Conservation (phyloP, 2,797 vertebrate species). For the Acanthopagrus latus region DNA sequence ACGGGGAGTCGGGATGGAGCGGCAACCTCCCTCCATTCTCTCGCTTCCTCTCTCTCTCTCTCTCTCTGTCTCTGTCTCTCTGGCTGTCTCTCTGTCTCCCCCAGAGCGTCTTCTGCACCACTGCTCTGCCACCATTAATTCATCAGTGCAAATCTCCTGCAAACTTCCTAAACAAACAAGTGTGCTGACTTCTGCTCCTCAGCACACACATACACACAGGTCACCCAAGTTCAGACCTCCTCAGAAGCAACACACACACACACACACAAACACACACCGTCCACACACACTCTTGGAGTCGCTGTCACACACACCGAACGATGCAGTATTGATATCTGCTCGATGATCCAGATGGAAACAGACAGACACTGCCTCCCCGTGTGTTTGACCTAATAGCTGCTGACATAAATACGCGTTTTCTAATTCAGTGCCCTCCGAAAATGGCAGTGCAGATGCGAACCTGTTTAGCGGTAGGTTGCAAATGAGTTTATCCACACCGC, state of each 20-base stretch:
- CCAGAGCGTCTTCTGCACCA: slow-evolving; percentile 72
- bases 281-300: not conserved
- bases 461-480: slow-evolving; percentile 57
- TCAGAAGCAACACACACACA: slow-evolving; percentile 18
- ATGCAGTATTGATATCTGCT: slow-evolving; percentile 37
- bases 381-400: slow-evolving; percentile 42
- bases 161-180: slow-evolving; percentile 75
- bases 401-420: slow-evolving; percentile 46
- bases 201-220: slow-evolving; percentile 26
- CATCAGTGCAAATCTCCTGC: slow-evolving; percentile 72
- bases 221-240: slow-evolving; percentile 26
- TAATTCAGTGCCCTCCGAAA: slow-evolving; percentile 44
- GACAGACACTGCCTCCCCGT: slow-evolving; percentile 21
- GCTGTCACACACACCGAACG: slow-evolving; percentile 18
- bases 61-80: slow-evolving; percentile 5
- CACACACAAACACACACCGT: slow-evolving; percentile 11
- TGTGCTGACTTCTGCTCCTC: slow-evolving; percentile 50
- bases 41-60: slow-evolving; percentile 12
- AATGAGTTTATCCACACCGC: slow-evolving; percentile 60
- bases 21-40: slow-evolving; percentile 28
- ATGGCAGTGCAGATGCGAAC: slow-evolving; percentile 51
- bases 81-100: slow-evolving; percentile 14
- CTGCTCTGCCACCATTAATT: slow-evolving; percentile 81
- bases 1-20: slow-evolving; percentile 31
- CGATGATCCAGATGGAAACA: slow-evolving; percentile 43